Evolutionary conservation across 2,797 vertebrate species (phyloP).

Genomic region (Lacerta agilis): DNA sequence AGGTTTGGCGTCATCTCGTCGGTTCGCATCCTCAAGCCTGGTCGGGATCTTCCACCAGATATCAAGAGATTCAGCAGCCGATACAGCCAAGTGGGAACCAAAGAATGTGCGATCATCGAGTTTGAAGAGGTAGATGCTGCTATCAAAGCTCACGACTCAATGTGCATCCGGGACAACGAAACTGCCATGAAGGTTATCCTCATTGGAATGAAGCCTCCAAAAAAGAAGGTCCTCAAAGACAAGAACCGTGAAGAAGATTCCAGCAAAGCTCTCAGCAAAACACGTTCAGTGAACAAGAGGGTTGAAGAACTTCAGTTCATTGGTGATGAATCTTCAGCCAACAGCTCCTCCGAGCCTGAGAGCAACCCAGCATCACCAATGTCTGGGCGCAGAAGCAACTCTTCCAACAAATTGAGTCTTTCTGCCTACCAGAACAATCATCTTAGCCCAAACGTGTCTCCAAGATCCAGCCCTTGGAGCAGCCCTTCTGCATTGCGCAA

Average conservation of each 20-base stretch:
- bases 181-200: conserved; percentile 87
- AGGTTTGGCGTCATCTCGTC: conserved; percentile 91
- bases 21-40: conserved; percentile 91
- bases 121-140: conserved; percentile 97
- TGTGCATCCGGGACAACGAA: conserved; percentile 74
- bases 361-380: conserved; percentile 91
- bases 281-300: conserved; percentile 89
- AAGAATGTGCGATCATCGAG: conserved; percentile 94
- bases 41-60: conserved; percentile 91
- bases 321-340: conserved; percentile 91
- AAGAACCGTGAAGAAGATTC: conserved; percentile 81
- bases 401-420: conserved; percentile 87
- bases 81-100: conserved; percentile 89
- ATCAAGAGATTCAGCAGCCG: conserved; percentile 90
- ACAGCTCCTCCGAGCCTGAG: conserved; percentile 95
- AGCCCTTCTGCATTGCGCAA: conserved; percentile 91
- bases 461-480: conserved; percentile 93
- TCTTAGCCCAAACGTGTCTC: conserved; percentile 91
- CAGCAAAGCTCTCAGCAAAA: conserved; percentile 74
- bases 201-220: conserved; percentile 94
- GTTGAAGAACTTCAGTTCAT: conserved; percentile 93
- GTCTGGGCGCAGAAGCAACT: conserved; percentile 83
- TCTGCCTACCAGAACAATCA: conserved; percentile 86
- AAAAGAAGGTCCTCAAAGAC: conserved; percentile 93
- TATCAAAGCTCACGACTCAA: conserved; percentile 88